These are phyloP conservation scores for Ormia ochracea DNA, from an alignment of 2,888 invertebrate species.

Conservation along the genomic window DNA sequence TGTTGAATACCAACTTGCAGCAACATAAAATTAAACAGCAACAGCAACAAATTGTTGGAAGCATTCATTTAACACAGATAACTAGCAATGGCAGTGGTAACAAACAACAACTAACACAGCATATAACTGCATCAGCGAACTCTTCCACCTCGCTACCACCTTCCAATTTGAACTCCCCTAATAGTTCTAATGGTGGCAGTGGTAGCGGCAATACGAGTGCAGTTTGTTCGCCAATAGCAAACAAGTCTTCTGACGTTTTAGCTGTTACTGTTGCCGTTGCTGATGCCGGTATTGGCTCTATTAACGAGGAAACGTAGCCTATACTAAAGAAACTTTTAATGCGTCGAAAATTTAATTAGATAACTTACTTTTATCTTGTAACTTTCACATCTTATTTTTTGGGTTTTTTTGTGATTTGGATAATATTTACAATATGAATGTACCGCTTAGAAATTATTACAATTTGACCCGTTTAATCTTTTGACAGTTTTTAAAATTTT, in stretches of 20 bases:
- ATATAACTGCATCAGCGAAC: slow-evolving; percentile 40
- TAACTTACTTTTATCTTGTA: background rate
- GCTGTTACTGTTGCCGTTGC: slow-evolving; percentile 63
- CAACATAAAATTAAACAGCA: slow-evolving; percentile 63
- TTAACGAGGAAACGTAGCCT: slow-evolving; percentile 77
- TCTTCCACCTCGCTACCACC: slow-evolving; percentile 57
- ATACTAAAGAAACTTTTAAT: slow-evolving; percentile 77
- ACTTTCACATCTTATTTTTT: background rate
- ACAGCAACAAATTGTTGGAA: slow-evolving; percentile 67
- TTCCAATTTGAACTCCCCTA: slow-evolving; percentile 61
- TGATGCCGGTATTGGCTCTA: slow-evolving; percentile 63
- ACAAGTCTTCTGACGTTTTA: slow-evolving; percentile 40
- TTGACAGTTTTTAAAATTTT: background rate
- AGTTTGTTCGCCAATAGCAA: slow-evolving; percentile 44
- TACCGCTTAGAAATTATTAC: background rate
- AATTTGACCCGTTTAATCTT: background rate
- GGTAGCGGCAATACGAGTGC: slow-evolving; percentile 64
- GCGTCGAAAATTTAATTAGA: slow-evolving; percentile 71
- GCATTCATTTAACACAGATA: slow-evolving; percentile 67
- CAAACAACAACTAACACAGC: slow-evolving; percentile 59
- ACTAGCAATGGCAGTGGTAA: slow-evolving; percentile 50
- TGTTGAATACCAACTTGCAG: slow-evolving; percentile 57
- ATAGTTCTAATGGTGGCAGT: slow-evolving; percentile 46
- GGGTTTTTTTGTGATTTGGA: background rate
- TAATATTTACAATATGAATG: background rate